Percentiles rank a stretch among this genome's conserved stretches.
phyloP scores from a whole-genome alignment of 2,113 vertebrate genomes.

The Zootoca vivipara region DNA sequence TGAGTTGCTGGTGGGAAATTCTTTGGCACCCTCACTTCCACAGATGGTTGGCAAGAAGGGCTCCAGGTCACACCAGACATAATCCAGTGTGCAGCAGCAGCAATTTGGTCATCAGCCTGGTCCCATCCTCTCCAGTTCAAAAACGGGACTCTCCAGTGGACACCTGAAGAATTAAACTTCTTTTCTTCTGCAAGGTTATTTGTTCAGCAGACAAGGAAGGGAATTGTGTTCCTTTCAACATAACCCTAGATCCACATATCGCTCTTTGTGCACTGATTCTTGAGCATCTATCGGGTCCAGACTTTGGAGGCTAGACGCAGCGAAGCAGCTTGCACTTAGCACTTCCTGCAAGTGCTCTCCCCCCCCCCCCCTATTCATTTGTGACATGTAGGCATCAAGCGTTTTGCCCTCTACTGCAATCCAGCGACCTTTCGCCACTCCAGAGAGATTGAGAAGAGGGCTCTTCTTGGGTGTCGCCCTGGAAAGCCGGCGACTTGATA shows the following conservation, averaged over 20 bases:
- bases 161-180: not conserved
- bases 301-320: not conserved
- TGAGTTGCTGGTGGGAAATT: no score
- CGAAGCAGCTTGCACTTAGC: not conserved
- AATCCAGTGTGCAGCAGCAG: not conserved
- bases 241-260: not conserved
- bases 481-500: slow-evolving; percentile 70
- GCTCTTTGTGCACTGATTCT: not conserved
- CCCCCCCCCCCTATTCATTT: not conserved
- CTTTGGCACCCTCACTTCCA: no score
- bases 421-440: not conserved
- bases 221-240: no score
- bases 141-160: not conserved
- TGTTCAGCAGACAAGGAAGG: not conserved
- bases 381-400: not conserved
- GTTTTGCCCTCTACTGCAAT: not conserved
- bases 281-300: no score
- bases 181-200: not conserved
- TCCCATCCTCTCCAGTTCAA: not conserved
- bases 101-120: not conserved
- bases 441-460: slow-evolving; percentile 22
- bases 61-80: not conserved
- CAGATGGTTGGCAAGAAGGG: not conserved
- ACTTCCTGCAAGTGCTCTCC: not conserved
- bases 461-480: slow-evolving; percentile 52